Percentiles rank a stretch among this genome's conserved stretches.
These are phyloP conservation scores for Myocastor coypus DNA, from an alignment of 2,113 vertebrate genomes.

Conservation along the genomic window DNA sequence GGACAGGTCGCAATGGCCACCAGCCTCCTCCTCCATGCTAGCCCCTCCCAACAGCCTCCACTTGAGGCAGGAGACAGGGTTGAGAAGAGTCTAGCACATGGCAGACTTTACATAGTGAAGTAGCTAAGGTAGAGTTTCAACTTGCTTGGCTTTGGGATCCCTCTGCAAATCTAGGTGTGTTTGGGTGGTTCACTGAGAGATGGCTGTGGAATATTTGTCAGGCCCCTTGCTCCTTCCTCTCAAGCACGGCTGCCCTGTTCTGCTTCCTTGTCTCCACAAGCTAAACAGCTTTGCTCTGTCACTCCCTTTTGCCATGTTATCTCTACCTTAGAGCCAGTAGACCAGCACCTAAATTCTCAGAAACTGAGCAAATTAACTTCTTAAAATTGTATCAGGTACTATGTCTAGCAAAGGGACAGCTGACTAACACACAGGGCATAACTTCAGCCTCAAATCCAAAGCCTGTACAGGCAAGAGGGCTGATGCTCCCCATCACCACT, in stretches of 20 bases:
- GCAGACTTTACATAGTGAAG: neutral
- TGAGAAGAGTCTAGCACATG: neutral
- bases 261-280: neutral
- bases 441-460: neutral
- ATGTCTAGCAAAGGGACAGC: neutral
- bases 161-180: neutral
- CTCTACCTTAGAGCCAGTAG: neutral
- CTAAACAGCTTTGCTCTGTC: neutral
- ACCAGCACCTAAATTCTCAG: neutral
- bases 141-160: neutral
- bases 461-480: neutral
- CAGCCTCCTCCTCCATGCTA: neutral
- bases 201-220: neutral
- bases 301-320: neutral
- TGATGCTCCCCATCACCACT: too few relatives aligned
- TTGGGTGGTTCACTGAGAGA: neutral
- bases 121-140: neutral
- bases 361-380: neutral
- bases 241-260: neutral
- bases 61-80: neutral
- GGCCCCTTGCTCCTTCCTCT: neutral
- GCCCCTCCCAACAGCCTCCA: neutral
- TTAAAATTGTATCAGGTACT: neutral
- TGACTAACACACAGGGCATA: neutral
- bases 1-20: neutral